Conservation (phyloP, 2,797 vertebrate genomes). For the Sebastes elongatus region DNA sequence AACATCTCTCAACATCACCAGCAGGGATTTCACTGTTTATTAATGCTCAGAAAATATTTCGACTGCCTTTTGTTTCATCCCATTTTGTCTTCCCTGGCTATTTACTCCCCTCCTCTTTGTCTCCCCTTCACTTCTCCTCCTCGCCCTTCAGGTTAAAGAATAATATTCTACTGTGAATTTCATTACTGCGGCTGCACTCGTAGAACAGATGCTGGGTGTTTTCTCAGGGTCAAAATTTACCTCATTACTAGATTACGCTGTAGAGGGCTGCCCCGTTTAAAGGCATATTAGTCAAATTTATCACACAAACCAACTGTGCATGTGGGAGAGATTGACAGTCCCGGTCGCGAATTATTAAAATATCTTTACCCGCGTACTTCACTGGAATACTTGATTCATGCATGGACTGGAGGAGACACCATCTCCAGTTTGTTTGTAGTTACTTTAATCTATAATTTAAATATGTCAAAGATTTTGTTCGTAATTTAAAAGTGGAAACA, state of each 20-base stretch:
- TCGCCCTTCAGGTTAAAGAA: conserved; percentile 38
- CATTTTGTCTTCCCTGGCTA: conserved; percentile 17
- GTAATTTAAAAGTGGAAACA: background rate
- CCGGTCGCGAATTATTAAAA: conserved; percentile 24
- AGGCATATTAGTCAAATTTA: conserved; percentile 18
- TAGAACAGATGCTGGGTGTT: conserved; percentile 15
- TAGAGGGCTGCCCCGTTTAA: background rate
- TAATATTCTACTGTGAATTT: conserved; percentile 29
- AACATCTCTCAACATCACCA: conserved; percentile 26
- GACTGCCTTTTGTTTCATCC: conserved; percentile 27
- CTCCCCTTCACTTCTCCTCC: background rate
- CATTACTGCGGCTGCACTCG: background rate
- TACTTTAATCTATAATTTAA: background rate
- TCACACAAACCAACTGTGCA: conserved; percentile 7
- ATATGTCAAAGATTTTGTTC: background rate
- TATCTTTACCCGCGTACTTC: background rate
- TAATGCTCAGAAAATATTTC: conserved; percentile 44
- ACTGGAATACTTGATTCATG: conserved; percentile 7
- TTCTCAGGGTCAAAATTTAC: conserved; percentile 24
- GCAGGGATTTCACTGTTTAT: conserved; percentile 51
- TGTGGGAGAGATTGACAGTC: conserved; percentile 11
- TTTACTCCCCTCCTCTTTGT: background rate
- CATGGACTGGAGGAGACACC: background rate
- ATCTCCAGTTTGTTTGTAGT: background rate
- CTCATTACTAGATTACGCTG: conserved; percentile 25